Base-by-base conservation (phyloP, 2,797 vertebrate species). In the Gambelia wislizenii region DNA sequence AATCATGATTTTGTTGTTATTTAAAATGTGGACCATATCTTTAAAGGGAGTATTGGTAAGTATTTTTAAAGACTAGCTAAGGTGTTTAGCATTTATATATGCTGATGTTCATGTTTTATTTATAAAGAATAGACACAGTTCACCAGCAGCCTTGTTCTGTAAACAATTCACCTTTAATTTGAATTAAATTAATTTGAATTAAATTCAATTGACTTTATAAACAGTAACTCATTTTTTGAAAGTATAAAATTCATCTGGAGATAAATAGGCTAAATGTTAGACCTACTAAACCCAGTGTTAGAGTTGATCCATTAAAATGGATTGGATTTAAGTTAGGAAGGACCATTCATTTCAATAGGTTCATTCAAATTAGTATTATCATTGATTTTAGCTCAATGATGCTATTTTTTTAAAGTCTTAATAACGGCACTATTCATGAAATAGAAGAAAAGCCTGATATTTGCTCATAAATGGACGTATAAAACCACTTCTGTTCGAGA, bases 211-310 rank as follows among this genome's bases (percentile, higher is more conserved):
- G 64, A 67, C 30, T 67, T 67, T 33, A 67, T 78, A 8, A 74
- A 39, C 78, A 67, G 33, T 69, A 69, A 52, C 52, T 89, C 88
- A 78, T 87, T 44, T 86, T 80, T 78, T 42, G 42, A 67, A 90
- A 90, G 78, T 75, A 39, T 0, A 10, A 22, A 81, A 42, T n/a
- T 2, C 27, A 88, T 86, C 90, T 91, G 39, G 78, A 87, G 81
- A 14, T 92, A 89, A 91, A 10, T 78, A 64, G 61, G 20, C 44
- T 82, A 82, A 82, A 61, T 44, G 39, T 25, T 64, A 30, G 61
- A 64, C 27, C 61, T 64, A 30, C 61, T 64, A 64, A 27, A 8
- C 7, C 61, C 61, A 27, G 61, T 64, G 25, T 64, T 64, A 64
- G 27, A 64, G 27, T 30, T 7, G 27, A 30, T 64, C 61, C 27